Conservation (phyloP, 1,140 invertebrate species). For the Drosophila pandora region DNA sequence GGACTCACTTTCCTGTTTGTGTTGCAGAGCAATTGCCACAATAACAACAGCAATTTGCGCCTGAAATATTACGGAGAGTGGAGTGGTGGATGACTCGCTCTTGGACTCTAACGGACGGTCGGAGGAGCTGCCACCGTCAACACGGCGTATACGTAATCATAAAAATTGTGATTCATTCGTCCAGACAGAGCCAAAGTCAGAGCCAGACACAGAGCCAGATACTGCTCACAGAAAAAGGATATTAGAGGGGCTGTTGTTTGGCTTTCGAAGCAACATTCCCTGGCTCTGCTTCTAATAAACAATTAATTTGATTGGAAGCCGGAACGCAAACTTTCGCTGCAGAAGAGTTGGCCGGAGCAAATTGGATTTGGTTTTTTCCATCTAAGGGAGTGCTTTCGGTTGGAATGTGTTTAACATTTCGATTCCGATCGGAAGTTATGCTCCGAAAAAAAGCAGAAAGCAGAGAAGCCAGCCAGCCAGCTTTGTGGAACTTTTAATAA, state of each 20-base stretch:
- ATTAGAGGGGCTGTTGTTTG: not conserved
- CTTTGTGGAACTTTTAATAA: not conserved
- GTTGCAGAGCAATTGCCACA: slow-evolving; percentile 63
- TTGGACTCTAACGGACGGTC: too few relatives aligned
- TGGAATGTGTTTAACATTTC: not conserved
- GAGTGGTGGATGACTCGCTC: slow-evolving; percentile 11
- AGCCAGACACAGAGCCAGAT: too few relatives aligned
- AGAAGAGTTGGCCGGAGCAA: slow-evolving; percentile 19
- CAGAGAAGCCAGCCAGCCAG: not conserved
- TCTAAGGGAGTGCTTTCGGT: not conserved
- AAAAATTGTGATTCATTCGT: slow-evolving; percentile 71
- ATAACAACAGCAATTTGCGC: slow-evolving; percentile 77
- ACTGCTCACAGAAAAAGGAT: slow-evolving; percentile 3
- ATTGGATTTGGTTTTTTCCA: slow-evolving; percentile 19
- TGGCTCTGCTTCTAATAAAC: slow-evolving; percentile 50
- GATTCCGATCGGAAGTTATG: not conserved
- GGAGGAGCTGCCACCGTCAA: slow-evolving; percentile 10
- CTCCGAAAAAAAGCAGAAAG: not conserved
- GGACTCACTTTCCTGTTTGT: slow-evolving; percentile 23
- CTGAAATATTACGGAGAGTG: slow-evolving; percentile 53
- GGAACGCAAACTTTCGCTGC: slow-evolving; percentile 32
- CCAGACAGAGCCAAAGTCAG: slow-evolving; percentile 6
- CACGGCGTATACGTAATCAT: slow-evolving; percentile 66
- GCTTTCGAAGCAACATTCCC: not conserved
- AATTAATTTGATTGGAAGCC: slow-evolving; percentile 72